phyloP scores from a whole-genome alignment of 2,113 vertebrate genomes.

The Ammospiza caudacuta region DNA sequence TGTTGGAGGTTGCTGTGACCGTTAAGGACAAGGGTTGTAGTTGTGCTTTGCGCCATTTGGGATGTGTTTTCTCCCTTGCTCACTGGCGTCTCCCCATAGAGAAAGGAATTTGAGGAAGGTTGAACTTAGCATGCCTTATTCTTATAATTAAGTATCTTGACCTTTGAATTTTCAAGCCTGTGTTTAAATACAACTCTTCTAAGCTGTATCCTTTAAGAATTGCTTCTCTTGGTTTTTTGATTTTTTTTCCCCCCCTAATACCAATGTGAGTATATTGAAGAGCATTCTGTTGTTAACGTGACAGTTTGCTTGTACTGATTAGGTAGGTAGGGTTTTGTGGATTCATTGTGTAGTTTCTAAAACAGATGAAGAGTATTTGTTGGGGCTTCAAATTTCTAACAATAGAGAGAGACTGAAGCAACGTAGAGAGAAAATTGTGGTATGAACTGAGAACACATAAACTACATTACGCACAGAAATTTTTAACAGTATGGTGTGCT shows the following conservation, averaged over 20 bases:
- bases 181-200: neutral
- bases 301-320: accelerated
- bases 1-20: neutral
- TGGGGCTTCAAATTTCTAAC: neutral
- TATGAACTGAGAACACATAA: neutral
- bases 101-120: neutral
- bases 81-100: neutral
- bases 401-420: neutral
- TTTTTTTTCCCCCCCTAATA: neutral
- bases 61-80: neutral
- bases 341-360: neutral
- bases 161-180: neutral
- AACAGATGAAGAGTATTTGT: neutral
- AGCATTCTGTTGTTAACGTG: neutral
- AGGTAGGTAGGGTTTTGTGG: neutral
- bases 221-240: neutral
- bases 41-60: neutral
- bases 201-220: neutral
- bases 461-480: neutral
- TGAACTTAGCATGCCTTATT: neutral
- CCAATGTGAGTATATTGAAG: neutral
- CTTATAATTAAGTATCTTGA: neutral
- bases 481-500: neutral
- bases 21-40: neutral
- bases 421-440: neutral